Evolutionary conservation across 2,888 invertebrate species (phyloP), one percentile per base, ranked within the genome.

Genomic region (Diachrysia chrysitis): DNA sequence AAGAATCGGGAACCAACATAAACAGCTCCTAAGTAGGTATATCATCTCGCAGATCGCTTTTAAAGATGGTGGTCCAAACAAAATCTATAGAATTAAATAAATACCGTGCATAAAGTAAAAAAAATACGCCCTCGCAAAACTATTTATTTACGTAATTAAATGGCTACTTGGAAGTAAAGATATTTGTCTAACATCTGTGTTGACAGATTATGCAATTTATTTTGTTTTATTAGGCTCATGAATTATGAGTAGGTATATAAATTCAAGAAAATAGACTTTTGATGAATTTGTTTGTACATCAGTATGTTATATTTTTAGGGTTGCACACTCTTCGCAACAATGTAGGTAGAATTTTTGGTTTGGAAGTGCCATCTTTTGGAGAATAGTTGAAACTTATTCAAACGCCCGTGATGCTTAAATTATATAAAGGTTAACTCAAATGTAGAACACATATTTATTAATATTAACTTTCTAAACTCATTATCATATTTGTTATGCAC

Each of bases 281-380:
- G 51, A 51, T 51, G 21, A 21, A 21, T 19, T 51, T 51, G 17
- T 51, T 51, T 51, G n/a, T 42, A 42, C n/a, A 42, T n/a, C 42
- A n/a, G 42, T 42, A 4, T n/a, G 37, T 37, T 46, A 46, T 51
- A 51, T 51, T 51, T 42, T 51, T 51, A 51, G 48, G 21, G 21
- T 12, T 12, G 2, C 14, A 21, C 21, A 21, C n/a, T n/a, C n/a
- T n/a, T n/a, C 42, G n/a, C 37, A 3, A 37, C 14, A 14, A 12
- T 1, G 1, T 14, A n/a, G 25, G 2, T 25, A 25, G 25, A 25
- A 5, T 25, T 25, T n/a, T 14, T 14, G n/a, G 3, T 6, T 42
- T 42, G 5, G 4, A 1, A 12, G 25, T 21, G 76, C 72, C 72
- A 72, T 76, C 72, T 72, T 35, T 48, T 57, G 66, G 37, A 16